Evolutionary conservation across 1,140 invertebrate genomes (phyloP).

Genomic region (Listronotus bonariensis): DNA sequence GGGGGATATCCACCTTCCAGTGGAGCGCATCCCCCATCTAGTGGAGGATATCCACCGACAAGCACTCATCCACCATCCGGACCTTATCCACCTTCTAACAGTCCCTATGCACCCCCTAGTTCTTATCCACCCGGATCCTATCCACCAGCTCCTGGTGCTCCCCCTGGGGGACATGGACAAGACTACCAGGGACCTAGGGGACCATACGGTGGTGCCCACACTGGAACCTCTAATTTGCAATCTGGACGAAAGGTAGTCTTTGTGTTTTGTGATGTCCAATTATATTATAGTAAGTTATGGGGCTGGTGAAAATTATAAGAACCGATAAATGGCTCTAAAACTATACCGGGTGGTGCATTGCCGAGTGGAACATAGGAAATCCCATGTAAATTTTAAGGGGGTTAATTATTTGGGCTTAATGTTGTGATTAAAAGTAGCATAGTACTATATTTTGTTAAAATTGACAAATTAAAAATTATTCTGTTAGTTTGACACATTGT

Average conservation of each 20-base stretch:
- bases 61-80: neutral
- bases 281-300: too few species aligned
- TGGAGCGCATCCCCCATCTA: constrained; percentile 30
- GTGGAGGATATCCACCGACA: constrained; percentile 17
- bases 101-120: constrained; percentile 34
- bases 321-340: too few species aligned
- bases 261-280: neutral
- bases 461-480: too few species aligned
- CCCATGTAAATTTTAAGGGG: too few species aligned
- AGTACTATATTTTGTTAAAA: too few species aligned
- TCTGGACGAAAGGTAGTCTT: constrained; percentile 22
- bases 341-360: too few species aligned
- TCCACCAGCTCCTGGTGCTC: constrained; percentile 32
- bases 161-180: constrained; percentile 25
- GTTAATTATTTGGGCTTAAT: too few species aligned
- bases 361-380: too few species aligned
- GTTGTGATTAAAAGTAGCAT: too few species aligned
- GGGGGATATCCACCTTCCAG: constrained; percentile 28
- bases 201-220: constrained; percentile 33
- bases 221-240: neutral
- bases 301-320: too few species aligned
- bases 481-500: too few species aligned
- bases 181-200: constrained; percentile 25
- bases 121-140: constrained; percentile 17
- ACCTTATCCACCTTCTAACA: constrained; percentile 16